Evolutionary conservation across 1,140 invertebrate species (phyloP).

Genomic region (Penaeus japonicus): DNA sequence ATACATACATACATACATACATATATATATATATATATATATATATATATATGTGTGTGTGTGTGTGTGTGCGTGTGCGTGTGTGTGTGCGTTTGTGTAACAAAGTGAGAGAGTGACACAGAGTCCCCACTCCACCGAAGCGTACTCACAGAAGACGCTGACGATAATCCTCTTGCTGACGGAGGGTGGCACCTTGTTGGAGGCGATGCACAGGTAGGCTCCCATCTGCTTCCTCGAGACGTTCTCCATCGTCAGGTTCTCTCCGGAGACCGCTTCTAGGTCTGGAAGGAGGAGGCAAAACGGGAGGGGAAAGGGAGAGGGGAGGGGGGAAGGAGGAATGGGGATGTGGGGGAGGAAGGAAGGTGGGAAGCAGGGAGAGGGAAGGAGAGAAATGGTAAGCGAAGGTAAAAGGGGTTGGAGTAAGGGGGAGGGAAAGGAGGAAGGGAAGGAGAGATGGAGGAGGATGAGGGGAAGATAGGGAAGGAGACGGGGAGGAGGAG

Average conservation of each 20-base stretch:
- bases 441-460: too few species aligned
- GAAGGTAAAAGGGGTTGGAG: too few species aligned
- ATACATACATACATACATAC: not conserved
- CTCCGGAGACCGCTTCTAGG: not conserved
- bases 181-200: slow-evolving; percentile 77
- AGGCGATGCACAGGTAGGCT: slow-evolving; percentile 73
- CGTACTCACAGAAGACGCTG: slow-evolving; percentile 84
- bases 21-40: not conserved
- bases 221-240: slow-evolving; percentile 76
- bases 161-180: slow-evolving; percentile 88
- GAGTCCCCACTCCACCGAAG: not conserved
- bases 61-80: not conserved
- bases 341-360: too few species aligned
- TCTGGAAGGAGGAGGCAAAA: too few species aligned
- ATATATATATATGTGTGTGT: not conserved
- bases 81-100: not conserved
- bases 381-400: too few species aligned
- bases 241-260: slow-evolving; percentile 56
- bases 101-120: too few species aligned
- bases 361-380: too few species aligned
- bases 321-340: too few species aligned
- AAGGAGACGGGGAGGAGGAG: too few species aligned
- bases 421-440: too few species aligned
- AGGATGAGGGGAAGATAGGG: too few species aligned
- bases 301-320: too few species aligned